Conservation (phyloP, 2,888 invertebrate species). For the Lymantria dispar region DNA sequence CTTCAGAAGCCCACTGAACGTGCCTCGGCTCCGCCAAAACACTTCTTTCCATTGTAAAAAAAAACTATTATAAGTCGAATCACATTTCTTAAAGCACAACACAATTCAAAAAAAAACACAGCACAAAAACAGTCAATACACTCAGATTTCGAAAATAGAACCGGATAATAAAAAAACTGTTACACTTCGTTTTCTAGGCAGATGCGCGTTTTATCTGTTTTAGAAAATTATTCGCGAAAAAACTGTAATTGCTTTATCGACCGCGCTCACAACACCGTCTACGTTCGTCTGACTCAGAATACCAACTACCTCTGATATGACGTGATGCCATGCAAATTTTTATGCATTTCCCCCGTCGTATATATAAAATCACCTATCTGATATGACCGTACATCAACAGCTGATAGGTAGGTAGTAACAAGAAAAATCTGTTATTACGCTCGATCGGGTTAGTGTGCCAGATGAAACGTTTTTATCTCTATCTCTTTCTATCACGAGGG, state of each 20-base stretch:
- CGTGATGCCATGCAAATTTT: conserved; percentile 60
- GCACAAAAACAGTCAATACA: conserved; percentile 37
- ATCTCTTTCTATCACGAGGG: conserved; percentile 61
- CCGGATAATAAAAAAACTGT: conserved; percentile 50
- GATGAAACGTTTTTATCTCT: conserved; percentile 46
- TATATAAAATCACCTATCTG: conserved; percentile 38
- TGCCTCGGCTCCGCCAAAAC: conserved; percentile 68
- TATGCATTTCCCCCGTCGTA: conserved; percentile 54
- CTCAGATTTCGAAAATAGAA: conserved; percentile 47
- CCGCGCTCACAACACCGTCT: conserved; percentile 53
- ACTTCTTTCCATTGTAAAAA: conserved; percentile 73
- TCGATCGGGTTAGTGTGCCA: conserved; percentile 73
- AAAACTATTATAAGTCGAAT: conserved; percentile 40
- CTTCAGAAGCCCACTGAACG: conserved; percentile 75
- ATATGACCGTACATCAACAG: conserved; percentile 49
- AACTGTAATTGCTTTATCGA: conserved; percentile 53
- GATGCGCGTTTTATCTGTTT: conserved; percentile 44
- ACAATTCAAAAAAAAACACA: conserved; percentile 18
- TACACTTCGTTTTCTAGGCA: conserved; percentile 57
- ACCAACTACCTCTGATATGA: conserved; percentile 40
- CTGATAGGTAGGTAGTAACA: conserved; percentile 54
- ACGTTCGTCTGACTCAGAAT: conserved; percentile 59
- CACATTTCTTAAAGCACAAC: conserved; percentile 62
- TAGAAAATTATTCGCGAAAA: conserved; percentile 64
- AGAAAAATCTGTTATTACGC: conserved; percentile 64